Evolutionary conservation across 2,113 vertebrate genomes (phyloP), one percentile per base, ranked within the genome.

Genomic region (Cariama cristata): DNA sequence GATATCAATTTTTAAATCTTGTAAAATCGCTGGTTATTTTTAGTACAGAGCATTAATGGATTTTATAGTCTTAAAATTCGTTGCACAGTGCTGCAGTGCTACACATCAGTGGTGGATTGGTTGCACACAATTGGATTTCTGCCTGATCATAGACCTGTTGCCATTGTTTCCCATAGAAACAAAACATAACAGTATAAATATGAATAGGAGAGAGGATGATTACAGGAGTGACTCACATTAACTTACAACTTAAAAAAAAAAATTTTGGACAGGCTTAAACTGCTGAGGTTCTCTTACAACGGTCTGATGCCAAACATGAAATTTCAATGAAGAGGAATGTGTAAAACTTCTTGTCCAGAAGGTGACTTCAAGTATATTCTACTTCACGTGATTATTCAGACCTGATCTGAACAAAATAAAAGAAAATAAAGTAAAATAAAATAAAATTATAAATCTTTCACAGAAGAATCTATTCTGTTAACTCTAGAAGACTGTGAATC

Each of bases 121-220:
- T 38, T 38, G 8, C 38, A 86, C 2, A 49, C 93, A 89, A 6
- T 24, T 96, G 93, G 90, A 73, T 91, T 95, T 69, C 67, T 97
- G 84, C 95, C 91, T 92, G 85, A 85, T 56, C 50, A 23, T 90
- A 95, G 92, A 95, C 80, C 38, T 86, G 33, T 90, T 98, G 93
- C 93, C 94, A 90, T 96, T 96, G 95, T 97, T 96, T 96, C 90
- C 96, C 93, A 58, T 98, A 86, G 96, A 97, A 97, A 97, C 96
- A 97, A 95, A 97, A 97, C 96, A 97, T 90, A 97, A 88, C 94
- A 94, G 64, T 95, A 93, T 95, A 94, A 97, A 95, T 95, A 94
- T 71, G 88, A 94, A 93, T 90, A 93, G 71, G 67, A 95, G 86
- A 88, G 77, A 66, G 82, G 84, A 86, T 95, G 92, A 97, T 96